Evolutionary conservation across 2,888 invertebrate species (phyloP).

Genomic region (Mycogona germanica): DNA sequence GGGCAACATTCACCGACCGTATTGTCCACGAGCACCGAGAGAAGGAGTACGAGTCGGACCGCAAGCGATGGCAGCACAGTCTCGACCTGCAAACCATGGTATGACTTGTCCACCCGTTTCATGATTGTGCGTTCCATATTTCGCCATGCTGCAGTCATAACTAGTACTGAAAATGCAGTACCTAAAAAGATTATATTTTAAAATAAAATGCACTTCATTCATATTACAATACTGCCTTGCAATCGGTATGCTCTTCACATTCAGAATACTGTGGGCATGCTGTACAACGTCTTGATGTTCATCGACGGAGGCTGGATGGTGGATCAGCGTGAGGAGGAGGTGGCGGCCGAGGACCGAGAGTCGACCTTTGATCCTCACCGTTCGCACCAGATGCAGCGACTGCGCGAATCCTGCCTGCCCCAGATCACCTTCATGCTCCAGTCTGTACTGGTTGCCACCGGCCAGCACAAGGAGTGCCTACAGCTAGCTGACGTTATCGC

Average conservation of each 20-base stretch:
- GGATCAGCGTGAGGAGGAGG: conserved; percentile 46
- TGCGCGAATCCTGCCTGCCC: conserved; percentile 71
- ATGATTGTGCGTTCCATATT: too few relatives aligned
- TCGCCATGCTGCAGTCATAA: too few relatives aligned
- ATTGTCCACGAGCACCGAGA: conserved; percentile 75
- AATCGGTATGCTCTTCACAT: conserved; percentile 24
- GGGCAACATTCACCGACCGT: conserved; percentile 63
- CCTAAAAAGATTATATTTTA: too few relatives aligned
- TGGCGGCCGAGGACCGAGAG: too few relatives aligned
- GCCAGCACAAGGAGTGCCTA: conserved; percentile 60
- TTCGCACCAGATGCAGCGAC: conserved; percentile 53
- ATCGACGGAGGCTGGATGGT: conserved; percentile 83
- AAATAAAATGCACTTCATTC: too few relatives aligned
- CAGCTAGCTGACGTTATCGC: conserved; percentile 68
- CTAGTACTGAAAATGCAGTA: too few relatives aligned
- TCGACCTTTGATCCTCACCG: conserved; percentile 40
- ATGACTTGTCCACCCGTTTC: too few relatives aligned
- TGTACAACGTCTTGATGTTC: conserved; percentile 78
- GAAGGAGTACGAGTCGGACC: conserved; percentile 63
- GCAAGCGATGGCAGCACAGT: conserved; percentile 46
- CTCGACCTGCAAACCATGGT: conserved; percentile 57
- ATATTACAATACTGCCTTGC: too few relatives aligned
- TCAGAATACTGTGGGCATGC: conserved; percentile 57
- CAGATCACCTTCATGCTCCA: conserved; percentile 64
- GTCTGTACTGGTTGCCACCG: conserved; percentile 61